These are phyloP conservation scores for Halichondria panicea DNA, from an alignment of 37 sponge, comb jelly and placozoan species.

Conservation along the genomic window DNA sequence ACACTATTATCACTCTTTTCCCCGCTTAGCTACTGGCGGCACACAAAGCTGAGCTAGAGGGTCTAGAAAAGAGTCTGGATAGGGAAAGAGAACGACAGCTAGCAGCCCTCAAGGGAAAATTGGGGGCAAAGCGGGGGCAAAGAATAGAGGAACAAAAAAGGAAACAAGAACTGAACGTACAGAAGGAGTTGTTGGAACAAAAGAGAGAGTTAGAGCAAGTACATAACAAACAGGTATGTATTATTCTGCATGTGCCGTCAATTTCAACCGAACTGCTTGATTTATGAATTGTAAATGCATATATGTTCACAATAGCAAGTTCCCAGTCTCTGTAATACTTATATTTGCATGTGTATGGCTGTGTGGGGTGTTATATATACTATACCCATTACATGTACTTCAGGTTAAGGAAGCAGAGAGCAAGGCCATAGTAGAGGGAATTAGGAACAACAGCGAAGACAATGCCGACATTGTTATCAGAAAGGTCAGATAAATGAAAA, in stretches of 20 bases:
- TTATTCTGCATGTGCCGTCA: too few species aligned
- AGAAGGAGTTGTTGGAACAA: neutral
- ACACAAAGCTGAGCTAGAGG: neutral
- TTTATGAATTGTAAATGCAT: too few species aligned
- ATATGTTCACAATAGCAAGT: too few species aligned
- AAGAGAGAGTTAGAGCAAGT: neutral
- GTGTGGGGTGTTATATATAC: too few species aligned
- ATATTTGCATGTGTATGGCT: too few species aligned
- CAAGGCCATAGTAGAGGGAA: neutral
- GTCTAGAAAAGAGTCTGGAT: neutral
- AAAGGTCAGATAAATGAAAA: too few species aligned
- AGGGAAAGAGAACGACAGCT: neutral
- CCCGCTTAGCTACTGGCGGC: neutral
- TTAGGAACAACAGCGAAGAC: neutral
- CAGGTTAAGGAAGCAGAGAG: slow-evolving; percentile 8
- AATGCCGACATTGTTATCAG: slow-evolving; percentile 1
- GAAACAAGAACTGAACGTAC: neutral
- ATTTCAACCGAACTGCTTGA: too few species aligned
- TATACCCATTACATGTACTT: too few species aligned
- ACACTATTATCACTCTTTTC: too few species aligned
- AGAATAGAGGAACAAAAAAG: neutral
- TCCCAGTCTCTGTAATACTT: too few species aligned
- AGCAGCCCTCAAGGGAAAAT: neutral
- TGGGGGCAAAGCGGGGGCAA: neutral
- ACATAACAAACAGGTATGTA: neutral